Conservation (phyloP, 2,888 invertebrate species). For the Clunio marinus region DNA sequence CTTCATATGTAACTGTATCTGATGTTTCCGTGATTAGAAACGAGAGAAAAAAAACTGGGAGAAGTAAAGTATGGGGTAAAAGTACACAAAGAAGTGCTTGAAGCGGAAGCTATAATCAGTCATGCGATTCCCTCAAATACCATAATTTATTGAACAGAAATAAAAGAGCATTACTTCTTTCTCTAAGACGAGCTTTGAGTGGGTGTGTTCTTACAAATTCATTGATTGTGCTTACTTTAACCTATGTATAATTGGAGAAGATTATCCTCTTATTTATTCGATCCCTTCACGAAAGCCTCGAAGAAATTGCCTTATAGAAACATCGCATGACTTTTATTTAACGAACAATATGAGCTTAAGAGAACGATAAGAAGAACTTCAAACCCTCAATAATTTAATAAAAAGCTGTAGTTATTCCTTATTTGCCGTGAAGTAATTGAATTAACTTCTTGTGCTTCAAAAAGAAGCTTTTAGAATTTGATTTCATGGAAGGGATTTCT, state of each 20-base stretch:
- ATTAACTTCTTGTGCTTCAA: constrained; percentile 26
- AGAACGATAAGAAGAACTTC: too few relatives aligned
- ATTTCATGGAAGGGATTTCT: background rate
- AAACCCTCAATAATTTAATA: background rate
- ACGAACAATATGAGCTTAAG: background rate
- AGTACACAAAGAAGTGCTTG: background rate
- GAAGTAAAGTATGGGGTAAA: too few relatives aligned
- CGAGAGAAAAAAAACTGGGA: background rate
- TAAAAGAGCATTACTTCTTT: background rate
- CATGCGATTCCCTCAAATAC: constrained; percentile 1
- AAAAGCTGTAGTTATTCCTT: constrained; percentile 1
- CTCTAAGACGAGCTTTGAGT: background rate
- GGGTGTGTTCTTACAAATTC: background rate
- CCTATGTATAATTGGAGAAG: constrained; percentile 8
- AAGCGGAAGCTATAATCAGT: constrained; percentile 18
- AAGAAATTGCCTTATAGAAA: background rate
- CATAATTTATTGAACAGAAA: background rate
- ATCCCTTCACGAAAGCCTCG: background rate
- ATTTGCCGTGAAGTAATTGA: constrained; percentile 15
- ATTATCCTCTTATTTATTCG: constrained; percentile 25
- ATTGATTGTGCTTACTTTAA: background rate
- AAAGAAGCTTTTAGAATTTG: background rate
- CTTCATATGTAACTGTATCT: background rate
- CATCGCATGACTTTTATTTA: background rate
- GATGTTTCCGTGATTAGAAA: background rate